Percentiles rank a stretch among this genome's conserved stretches.
Evolutionary conservation across 2,888 invertebrate genomes (phyloP).

Genomic region (Pristionchus entomophagus): DNA sequence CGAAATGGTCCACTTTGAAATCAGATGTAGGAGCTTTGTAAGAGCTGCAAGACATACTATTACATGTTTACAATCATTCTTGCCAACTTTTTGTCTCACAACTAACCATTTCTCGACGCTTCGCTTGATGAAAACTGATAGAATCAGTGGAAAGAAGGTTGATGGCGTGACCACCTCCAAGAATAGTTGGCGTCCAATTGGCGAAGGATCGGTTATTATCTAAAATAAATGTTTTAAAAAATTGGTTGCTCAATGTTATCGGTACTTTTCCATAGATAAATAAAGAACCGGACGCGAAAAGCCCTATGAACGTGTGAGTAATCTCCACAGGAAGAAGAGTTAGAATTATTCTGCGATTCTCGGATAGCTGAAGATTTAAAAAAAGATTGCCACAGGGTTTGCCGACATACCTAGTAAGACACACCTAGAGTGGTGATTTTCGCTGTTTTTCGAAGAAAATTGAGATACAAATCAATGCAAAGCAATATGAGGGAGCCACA

Average conservation of each 20-base stretch:
- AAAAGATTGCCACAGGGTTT: too few relatives aligned
- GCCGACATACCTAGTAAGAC: slow-evolving; percentile 2
- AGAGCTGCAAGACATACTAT: not conserved
- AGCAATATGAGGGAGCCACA: not conserved
- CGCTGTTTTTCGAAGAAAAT: not conserved
- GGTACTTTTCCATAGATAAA: too few relatives aligned
- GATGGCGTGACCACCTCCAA: not conserved
- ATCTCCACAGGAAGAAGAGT: too few relatives aligned
- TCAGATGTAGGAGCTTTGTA: not conserved
- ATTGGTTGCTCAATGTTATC: too few relatives aligned
- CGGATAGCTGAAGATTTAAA: too few relatives aligned
- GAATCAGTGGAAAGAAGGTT: not conserved
- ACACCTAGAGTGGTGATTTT: not conserved
- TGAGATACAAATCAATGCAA: not conserved
- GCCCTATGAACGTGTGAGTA: too few relatives aligned
- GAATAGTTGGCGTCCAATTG: not conserved
- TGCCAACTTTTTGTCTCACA: too few relatives aligned
- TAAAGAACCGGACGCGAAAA: not conserved
- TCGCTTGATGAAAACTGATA: not conserved
- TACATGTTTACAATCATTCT: too few relatives aligned
- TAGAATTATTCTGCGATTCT: too few relatives aligned
- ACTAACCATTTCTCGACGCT: not conserved
- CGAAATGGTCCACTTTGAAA: not conserved
- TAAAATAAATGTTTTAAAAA: too few relatives aligned
- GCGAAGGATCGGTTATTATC: not conserved